Conservation (phyloP, 2,113 vertebrate genomes). For the Chaetodon trifascialis region DNA sequence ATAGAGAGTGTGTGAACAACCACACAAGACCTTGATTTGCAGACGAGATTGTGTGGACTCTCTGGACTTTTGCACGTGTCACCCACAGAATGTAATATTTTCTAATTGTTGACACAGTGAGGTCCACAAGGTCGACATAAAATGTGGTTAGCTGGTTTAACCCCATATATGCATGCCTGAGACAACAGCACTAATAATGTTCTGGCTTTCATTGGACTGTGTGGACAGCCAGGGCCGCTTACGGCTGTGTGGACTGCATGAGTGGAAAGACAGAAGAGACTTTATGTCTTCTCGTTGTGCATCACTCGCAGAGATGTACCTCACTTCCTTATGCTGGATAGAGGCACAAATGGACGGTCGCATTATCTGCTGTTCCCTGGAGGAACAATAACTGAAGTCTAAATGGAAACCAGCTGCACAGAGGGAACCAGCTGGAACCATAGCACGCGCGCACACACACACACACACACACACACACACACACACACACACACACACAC, state of each 20-base stretch:
- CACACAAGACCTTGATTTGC: not conserved
- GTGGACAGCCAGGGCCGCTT: not conserved
- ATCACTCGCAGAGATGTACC: not conserved
- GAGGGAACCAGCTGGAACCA: conserved; percentile 37
- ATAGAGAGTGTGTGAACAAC: not conserved
- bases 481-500: no score
- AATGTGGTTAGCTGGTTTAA: conserved; percentile 54
- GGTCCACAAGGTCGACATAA: not conserved
- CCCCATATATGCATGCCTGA: not conserved
- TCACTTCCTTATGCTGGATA: conserved; percentile 17
- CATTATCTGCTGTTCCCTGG: conserved; percentile 48
- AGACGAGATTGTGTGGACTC: not conserved
- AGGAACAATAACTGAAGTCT: conserved; percentile 37
- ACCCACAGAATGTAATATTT: conserved; percentile 28
- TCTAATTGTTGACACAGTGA: conserved; percentile 10
- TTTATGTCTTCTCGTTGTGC: not conserved
- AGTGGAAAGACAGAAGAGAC: not conserved
- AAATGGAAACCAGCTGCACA: conserved; percentile 52
- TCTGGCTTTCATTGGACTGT: not conserved
- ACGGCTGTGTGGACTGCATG: not conserved
- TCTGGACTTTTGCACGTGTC: conserved; percentile 12
- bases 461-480: no score
- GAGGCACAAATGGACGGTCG: conserved; percentile 12
- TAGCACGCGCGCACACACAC: not conserved
- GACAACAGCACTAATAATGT: not conserved